These are phyloP conservation scores for Corydoras maculifer DNA, from an alignment of 2,113 vertebrate species.

Conservation along the genomic window DNA sequence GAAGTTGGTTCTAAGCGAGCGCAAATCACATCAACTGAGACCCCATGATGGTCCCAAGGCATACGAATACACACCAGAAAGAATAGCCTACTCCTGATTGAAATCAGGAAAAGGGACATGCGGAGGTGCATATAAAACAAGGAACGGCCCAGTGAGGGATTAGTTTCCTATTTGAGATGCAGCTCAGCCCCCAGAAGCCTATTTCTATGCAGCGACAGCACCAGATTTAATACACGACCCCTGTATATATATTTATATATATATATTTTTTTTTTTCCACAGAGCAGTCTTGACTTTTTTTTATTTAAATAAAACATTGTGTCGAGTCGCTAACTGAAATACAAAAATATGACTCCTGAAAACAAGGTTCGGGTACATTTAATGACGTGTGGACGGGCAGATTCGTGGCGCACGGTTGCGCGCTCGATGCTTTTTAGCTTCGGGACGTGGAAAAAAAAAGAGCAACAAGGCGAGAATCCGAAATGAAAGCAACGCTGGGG, in stretches of 20 bases:
- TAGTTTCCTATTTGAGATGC: conserved; percentile 18
- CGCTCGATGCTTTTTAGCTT: conserved; percentile 5
- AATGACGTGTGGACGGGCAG: neutral
- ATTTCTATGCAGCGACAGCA: conserved; percentile 17
- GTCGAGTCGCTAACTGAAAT: conserved; percentile 68
- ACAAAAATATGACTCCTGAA: conserved; percentile 72
- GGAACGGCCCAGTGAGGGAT: conserved; percentile 18
- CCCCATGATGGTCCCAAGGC: conserved; percentile 1
- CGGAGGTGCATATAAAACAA: conserved; percentile 7
- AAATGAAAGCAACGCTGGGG: conserved; percentile 56
- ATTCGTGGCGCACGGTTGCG: conserved; percentile 27
- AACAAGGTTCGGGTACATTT: conserved; percentile 52
- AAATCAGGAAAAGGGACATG: neutral
- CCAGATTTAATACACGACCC: conserved; percentile 47
- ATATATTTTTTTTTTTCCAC: conserved; percentile 43
- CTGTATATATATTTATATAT: neutral
- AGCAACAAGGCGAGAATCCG: conserved; percentile 1
- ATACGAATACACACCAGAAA: conserved; percentile 27
- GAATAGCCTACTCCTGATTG: conserved; percentile 1
- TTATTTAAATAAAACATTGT: conserved; percentile 57
- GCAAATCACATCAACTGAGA: neutral
- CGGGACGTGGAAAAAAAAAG: neutral
- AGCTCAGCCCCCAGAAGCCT: conserved; percentile 14
- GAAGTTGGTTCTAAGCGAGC: too few species aligned
- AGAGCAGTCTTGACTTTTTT: conserved; percentile 71